Percentiles rank a stretch among this genome's conserved stretches.
These are phyloP conservation scores for Cladorhizidae sp. DNA, from an alignment of 37 sponge, comb jelly and placozoan genomes.

Conservation along the genomic window DNA sequence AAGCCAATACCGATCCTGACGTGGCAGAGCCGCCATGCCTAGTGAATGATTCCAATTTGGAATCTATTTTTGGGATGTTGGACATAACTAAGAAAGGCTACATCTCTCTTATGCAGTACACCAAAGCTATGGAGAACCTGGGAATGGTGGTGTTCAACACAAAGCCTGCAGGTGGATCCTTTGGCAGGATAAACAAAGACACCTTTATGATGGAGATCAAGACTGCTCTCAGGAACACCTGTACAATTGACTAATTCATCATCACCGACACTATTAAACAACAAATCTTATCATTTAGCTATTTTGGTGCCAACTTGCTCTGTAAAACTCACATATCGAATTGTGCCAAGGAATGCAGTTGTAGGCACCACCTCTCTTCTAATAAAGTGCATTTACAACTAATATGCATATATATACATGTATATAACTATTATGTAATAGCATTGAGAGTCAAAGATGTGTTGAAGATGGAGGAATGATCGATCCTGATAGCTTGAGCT, in stretches of 20 bases:
- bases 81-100: slow-evolving; percentile 81
- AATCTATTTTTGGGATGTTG: slow-evolving; percentile 86
- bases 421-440: too few species aligned
- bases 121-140: slow-evolving; percentile 73
- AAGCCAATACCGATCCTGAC: slow-evolving; percentile 45
- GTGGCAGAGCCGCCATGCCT: slow-evolving; percentile 61
- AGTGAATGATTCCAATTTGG: slow-evolving; percentile 80
- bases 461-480: too few species aligned
- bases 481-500: too few species aligned
- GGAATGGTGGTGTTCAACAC: slow-evolving; percentile 64
- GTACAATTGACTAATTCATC: slow-evolving; percentile 38
- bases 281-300: too few species aligned
- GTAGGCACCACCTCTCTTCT: too few species aligned
- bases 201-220: slow-evolving; percentile 79
- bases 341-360: too few species aligned
- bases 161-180: slow-evolving; percentile 60
- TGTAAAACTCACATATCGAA: too few species aligned
- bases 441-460: too few species aligned
- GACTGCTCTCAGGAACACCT: slow-evolving; percentile 45
- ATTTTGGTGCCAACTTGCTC: too few species aligned
- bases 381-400: too few species aligned
- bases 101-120: slow-evolving; percentile 81
- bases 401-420: too few species aligned
- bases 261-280: not conserved
- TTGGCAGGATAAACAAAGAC: slow-evolving; percentile 65